Evolutionary conservation across 2,797 vertebrate genomes (phyloP).

Genomic region (Mormyrus proboscirostris): DNA sequence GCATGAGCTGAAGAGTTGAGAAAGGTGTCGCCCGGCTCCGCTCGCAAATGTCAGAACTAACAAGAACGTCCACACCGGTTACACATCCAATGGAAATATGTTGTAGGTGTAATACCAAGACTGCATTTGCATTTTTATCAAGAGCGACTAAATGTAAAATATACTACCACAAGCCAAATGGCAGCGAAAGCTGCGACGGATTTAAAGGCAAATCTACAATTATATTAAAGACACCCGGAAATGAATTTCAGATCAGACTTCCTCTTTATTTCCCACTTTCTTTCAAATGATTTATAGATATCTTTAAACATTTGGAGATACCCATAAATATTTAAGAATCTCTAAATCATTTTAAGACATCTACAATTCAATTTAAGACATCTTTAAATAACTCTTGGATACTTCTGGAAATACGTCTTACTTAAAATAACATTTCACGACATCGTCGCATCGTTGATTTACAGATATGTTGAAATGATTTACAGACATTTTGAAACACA

Average conservation of each 20-base stretch:
- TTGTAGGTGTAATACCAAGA: not conserved
- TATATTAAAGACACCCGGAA: not conserved
- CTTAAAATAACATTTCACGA: not conserved
- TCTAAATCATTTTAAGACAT: slow-evolving; percentile 8
- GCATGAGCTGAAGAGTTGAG: not conserved
- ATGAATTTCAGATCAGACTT: slow-evolving; percentile 6
- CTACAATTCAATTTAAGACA: not conserved
- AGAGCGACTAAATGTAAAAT: not conserved
- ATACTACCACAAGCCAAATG: not conserved
- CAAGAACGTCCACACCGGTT: not conserved
- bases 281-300: slow-evolving; percentile 5
- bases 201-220: not conserved
- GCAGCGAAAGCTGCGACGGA: not conserved
- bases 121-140: not conserved
- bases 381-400: not conserved
- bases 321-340: not conserved
- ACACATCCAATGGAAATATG: not conserved
- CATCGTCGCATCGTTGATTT: not conserved
- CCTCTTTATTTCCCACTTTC: not conserved
- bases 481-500: not conserved
- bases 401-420: slow-evolving; percentile 3
- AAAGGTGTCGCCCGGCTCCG: not conserved
- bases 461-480: not conserved
- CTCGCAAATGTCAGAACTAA: not conserved
- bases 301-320: slow-evolving; percentile 3